phyloP scores from a whole-genome alignment of 2,113 vertebrate genomes.

The Mionectes macconnelli region DNA sequence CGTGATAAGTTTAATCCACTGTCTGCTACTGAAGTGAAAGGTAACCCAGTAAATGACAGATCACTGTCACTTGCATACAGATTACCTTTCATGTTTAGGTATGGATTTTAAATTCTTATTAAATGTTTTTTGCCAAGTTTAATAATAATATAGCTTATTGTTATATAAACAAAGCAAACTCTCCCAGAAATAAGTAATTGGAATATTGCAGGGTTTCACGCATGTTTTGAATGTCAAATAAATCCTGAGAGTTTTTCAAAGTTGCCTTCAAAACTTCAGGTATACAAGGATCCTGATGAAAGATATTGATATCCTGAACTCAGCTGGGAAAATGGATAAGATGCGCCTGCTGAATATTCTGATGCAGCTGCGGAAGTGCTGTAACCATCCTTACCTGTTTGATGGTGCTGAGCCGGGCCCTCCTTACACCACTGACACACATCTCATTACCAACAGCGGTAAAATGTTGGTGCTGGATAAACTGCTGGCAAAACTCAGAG shows the following conservation, averaged over 20 bases:
- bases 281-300: slow-evolving; percentile 92
- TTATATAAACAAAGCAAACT: background rate
- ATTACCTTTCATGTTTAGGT: background rate
- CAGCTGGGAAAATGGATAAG: slow-evolving; percentile 90
- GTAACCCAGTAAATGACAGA: background rate
- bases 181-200: background rate
- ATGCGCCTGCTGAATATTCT: slow-evolving; percentile 90
- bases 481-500: slow-evolving; percentile 83
- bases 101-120: background rate
- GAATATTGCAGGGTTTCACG: background rate
- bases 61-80: background rate
- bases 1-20: background rate
- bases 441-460: slow-evolving; percentile 87
- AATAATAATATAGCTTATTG: background rate
- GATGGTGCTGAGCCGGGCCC: slow-evolving; percentile 89
- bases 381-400: slow-evolving; percentile 89
- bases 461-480: slow-evolving; percentile 90
- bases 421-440: slow-evolving; percentile 89
- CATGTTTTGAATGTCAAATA: background rate
- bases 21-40: background rate
- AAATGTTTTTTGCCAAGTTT: background rate
- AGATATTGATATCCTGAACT: slow-evolving; percentile 90
- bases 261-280: slow-evolving; percentile 69
- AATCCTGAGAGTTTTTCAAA: background rate
- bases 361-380: slow-evolving; percentile 90